Evolutionary conservation across 1,140 invertebrate species (phyloP), one percentile per base, ranked within the genome.

Genomic region (Monochamus saltuarius): DNA sequence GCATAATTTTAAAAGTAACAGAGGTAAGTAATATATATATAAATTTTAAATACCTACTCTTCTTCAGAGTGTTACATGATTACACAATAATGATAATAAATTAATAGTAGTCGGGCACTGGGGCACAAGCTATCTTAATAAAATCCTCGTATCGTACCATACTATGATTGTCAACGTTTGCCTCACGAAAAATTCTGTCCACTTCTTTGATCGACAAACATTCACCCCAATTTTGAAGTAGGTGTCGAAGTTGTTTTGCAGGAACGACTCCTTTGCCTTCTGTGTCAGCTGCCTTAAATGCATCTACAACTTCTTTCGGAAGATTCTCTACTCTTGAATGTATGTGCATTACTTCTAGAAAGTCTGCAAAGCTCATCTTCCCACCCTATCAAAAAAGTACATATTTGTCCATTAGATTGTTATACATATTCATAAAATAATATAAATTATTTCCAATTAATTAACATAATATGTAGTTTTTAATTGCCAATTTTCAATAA

Each of bases 291-390:
- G 94, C 91, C 77, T 84, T 84, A 76, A 98, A 97, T 1, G 94
- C 95, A 59, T 91, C 88, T 14, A 95, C 83, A 0, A 87, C 89
- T 83, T 98, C 95, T 72, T 88, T 88, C 0, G 94, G 91, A 36
- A 95, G 78, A 75, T 95, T 90, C 76, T 98, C 95, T 2, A 87
- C 87, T 73, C 80, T 72, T 74, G 83, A 94, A 76, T 98, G 95
- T 61, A 89, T 84, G 76, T 98, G 93, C 91, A 97, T 94, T 1
- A 96, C 89, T 74, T 97, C 95, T 7, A 98, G 77, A 72, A 98
- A 97, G 72, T 96, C 94, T 1, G 95, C 92, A 79, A 98, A 98
- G 2, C 91, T 89, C 86, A 98, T 94, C 77, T 91, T 93, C 3
- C 92, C 92, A 74, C 88, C 91, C 85, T 81, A 73, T 67, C 58